Evolutionary conservation across 2,888 invertebrate genomes (phyloP), one percentile per base, ranked within the genome.

Genomic region (Cordilura impudica): DNA sequence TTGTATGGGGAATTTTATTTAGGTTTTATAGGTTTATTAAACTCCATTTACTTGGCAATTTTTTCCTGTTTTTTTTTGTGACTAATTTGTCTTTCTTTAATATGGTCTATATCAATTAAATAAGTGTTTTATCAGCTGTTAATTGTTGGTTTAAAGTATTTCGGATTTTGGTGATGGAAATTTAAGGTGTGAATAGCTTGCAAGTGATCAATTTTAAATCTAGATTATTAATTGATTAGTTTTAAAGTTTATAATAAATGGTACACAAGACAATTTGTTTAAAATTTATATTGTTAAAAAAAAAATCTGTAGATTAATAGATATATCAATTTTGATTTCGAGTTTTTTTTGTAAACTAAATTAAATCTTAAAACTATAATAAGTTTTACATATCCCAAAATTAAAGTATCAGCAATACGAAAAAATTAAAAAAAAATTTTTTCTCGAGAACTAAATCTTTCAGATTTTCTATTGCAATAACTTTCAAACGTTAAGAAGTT

Each of bases 21-120:
- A 26, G 3, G 3, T 26, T 26, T 4, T 4, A 26, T 39, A 39
- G 35, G 1, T 69, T 56, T 19, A 21, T n/a, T 49, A n/a, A 4
- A 12, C 6, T 63, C 43, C 63, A 63, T 71, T 54, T 45, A 54
- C 12, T 53, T 71, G 53, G 53, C 61, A 53, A n/a, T n/a, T n/a
- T n/a, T n/a, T n/a, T 12, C n/a, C 16, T 45, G 53, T 31, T 14
- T 10, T 45, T 45, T 71, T 56, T 39, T 10, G 45, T n/a, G 14
- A 47, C 26, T 58, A 65, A 58, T 49, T 49, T 39, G 26, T 26
- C 4, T 26, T 4, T 26, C 4, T 26, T 26, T 26, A 26, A 26
- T 4, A 26, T 26, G 3, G 26, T 3, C 26, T n/a, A n/a, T 39
- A 39, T n/a, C 35, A 39, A n/a, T 39, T 39, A 39, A 39, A 4